These are phyloP conservation scores for Antheraea assamensis DNA, from an alignment of 2,888 invertebrate genomes.

Conservation along the genomic window DNA sequence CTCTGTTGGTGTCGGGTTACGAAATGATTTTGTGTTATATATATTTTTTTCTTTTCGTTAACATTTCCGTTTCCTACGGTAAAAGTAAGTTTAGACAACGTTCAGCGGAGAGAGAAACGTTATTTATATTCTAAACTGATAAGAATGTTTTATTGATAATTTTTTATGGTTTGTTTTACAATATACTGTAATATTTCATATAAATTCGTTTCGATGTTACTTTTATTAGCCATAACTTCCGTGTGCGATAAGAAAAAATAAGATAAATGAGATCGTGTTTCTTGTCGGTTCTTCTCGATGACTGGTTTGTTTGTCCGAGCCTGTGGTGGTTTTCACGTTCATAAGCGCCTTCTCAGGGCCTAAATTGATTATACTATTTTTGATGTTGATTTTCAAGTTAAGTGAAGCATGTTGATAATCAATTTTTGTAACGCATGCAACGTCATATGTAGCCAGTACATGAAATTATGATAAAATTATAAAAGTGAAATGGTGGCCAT, in stretches of 20 bases:
- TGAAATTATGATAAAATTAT: too few species aligned
- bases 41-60: not conserved
- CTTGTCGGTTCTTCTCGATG: too few species aligned
- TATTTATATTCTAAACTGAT: conserved; percentile 11
- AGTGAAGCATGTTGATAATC: too few species aligned
- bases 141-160: conserved; percentile 3
- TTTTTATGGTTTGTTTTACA: conserved; percentile 2
- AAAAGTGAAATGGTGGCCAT: too few species aligned
- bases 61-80: conserved; percentile 14
- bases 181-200: not conserved
- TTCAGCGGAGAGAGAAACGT: not conserved
- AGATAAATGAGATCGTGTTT: too few species aligned
- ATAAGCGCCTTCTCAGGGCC: too few species aligned
- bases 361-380: too few species aligned
- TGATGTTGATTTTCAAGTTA: too few species aligned
- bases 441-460: too few species aligned
- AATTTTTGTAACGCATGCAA: too few species aligned
- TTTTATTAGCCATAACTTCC: not conserved
- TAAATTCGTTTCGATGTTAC: not conserved
- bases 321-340: too few species aligned
- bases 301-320: too few species aligned
- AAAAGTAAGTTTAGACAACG: not conserved
- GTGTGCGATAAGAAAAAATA: not conserved
- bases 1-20: conserved; percentile 37
- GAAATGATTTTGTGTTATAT: conserved; percentile 25